Evolutionary conservation across 2,797 vertebrate species (phyloP).

Genomic region (Gila robusta): DNA sequence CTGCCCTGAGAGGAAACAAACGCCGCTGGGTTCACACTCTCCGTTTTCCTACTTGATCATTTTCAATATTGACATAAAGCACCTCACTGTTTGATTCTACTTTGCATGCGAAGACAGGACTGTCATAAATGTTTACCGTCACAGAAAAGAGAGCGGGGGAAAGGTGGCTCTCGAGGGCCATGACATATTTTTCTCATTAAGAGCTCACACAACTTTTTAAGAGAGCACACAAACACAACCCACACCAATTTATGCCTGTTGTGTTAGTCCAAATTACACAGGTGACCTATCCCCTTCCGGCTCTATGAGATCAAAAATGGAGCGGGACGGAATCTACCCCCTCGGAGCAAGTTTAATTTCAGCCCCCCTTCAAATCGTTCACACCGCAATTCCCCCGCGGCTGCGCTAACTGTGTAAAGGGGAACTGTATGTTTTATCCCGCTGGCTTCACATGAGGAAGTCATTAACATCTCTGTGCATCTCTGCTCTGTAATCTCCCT

Average conservation of each 20-base stretch:
- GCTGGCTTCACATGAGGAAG: slow-evolving; percentile 67
- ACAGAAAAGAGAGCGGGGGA: slow-evolving; percentile 19
- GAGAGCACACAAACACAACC: slow-evolving; percentile 50
- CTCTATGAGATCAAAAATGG: slow-evolving; percentile 60
- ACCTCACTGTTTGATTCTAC: slow-evolving; percentile 43
- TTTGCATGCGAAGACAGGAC: slow-evolving; percentile 44
- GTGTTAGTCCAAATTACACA: slow-evolving; percentile 66
- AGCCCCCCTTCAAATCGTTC: slow-evolving; percentile 48
- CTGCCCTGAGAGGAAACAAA: slow-evolving; percentile 33
- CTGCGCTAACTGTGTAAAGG: slow-evolving; percentile 59
- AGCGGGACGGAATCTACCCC: slow-evolving; percentile 51
- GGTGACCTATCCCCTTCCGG: slow-evolving; percentile 63
- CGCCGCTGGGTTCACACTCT: slow-evolving; percentile 13
- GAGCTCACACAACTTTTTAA: slow-evolving; percentile 54
- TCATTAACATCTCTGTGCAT: slow-evolving; percentile 61
- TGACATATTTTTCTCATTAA: slow-evolving; percentile 66
- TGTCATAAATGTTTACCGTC: slow-evolving; percentile 34
- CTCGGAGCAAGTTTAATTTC: slow-evolving; percentile 64
- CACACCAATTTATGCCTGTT: slow-evolving; percentile 59
- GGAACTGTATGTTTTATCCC: slow-evolving; percentile 59
- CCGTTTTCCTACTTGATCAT: slow-evolving; percentile 9
- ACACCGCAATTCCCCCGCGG: slow-evolving; percentile 48
- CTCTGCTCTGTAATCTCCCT: slow-evolving; percentile 49
- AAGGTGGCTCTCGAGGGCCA: slow-evolving; percentile 40
- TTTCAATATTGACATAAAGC: slow-evolving; percentile 39